phyloP scores from a whole-genome alignment of 2,888 invertebrate genomes.

The Tetheella fluctuosa region DNA sequence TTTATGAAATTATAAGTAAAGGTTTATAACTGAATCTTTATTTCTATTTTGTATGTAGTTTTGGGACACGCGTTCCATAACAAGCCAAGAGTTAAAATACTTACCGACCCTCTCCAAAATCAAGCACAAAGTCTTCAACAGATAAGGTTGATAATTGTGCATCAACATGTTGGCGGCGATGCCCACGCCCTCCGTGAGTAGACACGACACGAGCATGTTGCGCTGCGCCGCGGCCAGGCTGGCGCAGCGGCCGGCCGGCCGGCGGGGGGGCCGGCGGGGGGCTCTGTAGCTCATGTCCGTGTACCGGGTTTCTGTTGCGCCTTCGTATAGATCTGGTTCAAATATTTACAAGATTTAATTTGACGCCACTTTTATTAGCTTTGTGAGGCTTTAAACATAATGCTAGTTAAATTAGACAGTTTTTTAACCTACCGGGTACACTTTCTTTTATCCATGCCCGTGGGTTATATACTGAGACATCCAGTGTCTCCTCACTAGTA shows the following conservation, averaged over 20 bases:
- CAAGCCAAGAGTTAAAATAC: slow-evolving; percentile 24
- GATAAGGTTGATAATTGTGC: slow-evolving; percentile 81
- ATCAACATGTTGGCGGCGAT: slow-evolving; percentile 83
- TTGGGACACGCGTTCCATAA: too few relatives aligned
- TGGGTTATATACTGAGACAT: slow-evolving; percentile 69
- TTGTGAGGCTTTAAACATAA: too few relatives aligned
- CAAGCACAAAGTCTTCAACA: slow-evolving; percentile 87
- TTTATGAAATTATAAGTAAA: too few relatives aligned
- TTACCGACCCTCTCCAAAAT: slow-evolving; percentile 89
- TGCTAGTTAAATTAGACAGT: too few relatives aligned
- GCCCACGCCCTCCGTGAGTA: slow-evolving; percentile 89
- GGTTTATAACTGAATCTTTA: too few relatives aligned
- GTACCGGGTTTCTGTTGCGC: slow-evolving; percentile 68
- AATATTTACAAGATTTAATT: background rate
- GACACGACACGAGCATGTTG: slow-evolving; percentile 87
- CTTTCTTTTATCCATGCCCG: slow-evolving; percentile 67
- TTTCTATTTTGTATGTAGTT: too few relatives aligned
- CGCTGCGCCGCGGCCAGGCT: slow-evolving; percentile 78
- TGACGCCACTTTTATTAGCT: too few relatives aligned
- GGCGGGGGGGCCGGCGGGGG: slow-evolving; percentile 29
- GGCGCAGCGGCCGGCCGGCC: slow-evolving; percentile 40
- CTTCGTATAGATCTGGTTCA: slow-evolving; percentile 68
- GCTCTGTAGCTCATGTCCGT: slow-evolving; percentile 64
- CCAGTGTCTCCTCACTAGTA: slow-evolving; percentile 55
- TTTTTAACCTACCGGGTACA: slow-evolving; percentile 64